Conservation (phyloP, 2,888 invertebrate species). For the Heliconius aoede region DNA sequence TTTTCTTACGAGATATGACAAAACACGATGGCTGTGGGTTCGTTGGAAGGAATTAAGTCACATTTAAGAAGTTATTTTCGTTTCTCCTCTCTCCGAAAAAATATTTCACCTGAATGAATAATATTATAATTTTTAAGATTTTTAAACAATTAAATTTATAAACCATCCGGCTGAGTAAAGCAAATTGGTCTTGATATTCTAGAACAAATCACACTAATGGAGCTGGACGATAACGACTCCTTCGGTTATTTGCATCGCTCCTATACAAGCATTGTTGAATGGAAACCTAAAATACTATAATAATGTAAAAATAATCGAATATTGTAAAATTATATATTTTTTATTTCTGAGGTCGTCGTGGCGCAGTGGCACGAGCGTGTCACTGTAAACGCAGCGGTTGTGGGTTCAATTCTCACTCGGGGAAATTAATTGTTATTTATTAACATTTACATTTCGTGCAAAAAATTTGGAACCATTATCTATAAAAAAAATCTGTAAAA, state of each 20-base stretch:
- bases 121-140: not conserved
- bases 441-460: no score
- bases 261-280: slow-evolving; percentile 11
- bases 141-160: not conserved
- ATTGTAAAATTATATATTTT: not conserved
- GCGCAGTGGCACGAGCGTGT: not conserved
- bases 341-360: not conserved
- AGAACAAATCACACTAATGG: slow-evolving; percentile 1
- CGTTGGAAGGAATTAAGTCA: no score
- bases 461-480: not conserved
- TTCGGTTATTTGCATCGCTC: slow-evolving; percentile 11
- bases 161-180: not conserved
- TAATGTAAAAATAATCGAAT: not conserved
- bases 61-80: no score
- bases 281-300: not conserved
- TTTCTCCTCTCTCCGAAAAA: no score
- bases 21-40: not conserved
- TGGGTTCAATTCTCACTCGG: not conserved
- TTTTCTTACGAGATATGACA: not conserved
- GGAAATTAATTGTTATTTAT: not conserved
- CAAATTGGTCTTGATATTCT: not conserved
- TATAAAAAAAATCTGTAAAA: no score
- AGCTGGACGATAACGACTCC: slow-evolving; percentile 9
- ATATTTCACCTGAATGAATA: no score
- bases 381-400: not conserved